Percentiles rank a stretch among this genome's conserved stretches.
These are phyloP conservation scores for Brienomyrus longianalis DNA, from an alignment of 2,113 vertebrate genomes.

Conservation along the genomic window DNA sequence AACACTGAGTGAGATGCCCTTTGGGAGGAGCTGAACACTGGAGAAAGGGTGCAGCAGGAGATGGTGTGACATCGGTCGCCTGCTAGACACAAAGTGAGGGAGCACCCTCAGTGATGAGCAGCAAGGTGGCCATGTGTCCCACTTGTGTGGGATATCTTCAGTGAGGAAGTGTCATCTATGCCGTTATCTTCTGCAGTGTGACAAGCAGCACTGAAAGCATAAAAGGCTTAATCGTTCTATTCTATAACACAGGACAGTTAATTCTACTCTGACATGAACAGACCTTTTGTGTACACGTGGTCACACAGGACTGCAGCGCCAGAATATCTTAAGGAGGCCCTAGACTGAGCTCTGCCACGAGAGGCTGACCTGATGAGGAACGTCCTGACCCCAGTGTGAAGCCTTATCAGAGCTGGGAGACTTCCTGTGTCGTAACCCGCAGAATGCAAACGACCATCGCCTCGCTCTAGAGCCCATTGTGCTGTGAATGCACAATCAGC, in stretches of 20 bases:
- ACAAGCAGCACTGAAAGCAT: neutral
- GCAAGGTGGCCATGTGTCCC: neutral
- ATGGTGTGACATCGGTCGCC: neutral
- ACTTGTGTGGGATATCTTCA: neutral
- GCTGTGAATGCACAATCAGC: slow-evolving; percentile 43
- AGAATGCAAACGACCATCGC: slow-evolving; percentile 28
- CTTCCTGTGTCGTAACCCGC: slow-evolving; percentile 35
- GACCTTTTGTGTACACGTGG: neutral
- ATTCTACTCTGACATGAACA: neutral
- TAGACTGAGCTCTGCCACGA: slow-evolving; percentile 3
- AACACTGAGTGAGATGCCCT: neutral
- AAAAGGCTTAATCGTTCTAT: neutral
- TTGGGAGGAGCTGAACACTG: neutral
- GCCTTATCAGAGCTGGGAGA: slow-evolving; percentile 24
- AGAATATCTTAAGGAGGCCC: neutral
- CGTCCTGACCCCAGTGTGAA: slow-evolving; percentile 24
- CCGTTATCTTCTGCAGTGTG: slow-evolving; percentile 1
- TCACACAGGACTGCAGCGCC: neutral
- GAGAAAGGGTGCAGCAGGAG: neutral
- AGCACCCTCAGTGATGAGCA: neutral
- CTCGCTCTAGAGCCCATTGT: slow-evolving; percentile 37
- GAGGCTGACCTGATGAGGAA: slow-evolving; percentile 10
- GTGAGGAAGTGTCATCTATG: neutral
- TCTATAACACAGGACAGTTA: neutral
- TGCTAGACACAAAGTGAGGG: neutral